Evolutionary conservation across 1,140 invertebrate species (phyloP), one percentile per base, ranked within the genome.

Genomic region (Chironomus striatipennis): DNA sequence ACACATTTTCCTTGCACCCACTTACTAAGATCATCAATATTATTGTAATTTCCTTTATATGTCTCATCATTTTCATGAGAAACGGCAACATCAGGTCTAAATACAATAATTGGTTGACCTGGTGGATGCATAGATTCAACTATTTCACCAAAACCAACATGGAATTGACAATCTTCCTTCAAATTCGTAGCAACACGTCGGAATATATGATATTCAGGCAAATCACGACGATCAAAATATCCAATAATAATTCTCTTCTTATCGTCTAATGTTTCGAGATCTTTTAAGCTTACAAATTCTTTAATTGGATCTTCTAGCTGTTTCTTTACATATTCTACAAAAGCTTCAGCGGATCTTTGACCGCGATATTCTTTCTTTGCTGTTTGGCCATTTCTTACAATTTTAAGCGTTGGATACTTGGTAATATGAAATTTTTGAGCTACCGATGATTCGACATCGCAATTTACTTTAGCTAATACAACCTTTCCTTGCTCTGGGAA

Each of bases 401-500:
- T 83, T 85, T 99, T 99, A 43, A 99, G 83, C 15, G 98, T 99
- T 21, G 98, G 98, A 85, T 99, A 99, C 86, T 99, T 99, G 15
- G 90, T 93, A 70, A 99, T 98, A 79, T 98, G 94, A 84, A 97
- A 99, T 77, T 93, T 88, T 9, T 90, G 89, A 8, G 96, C 93
- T 73, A 99, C 86, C 73, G 87, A 84, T 78, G 87, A 89, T 85
- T 99, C 93, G 79, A 86, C 87, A 83, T 99, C 98, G 86, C 97
- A 98, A 82, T 99, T 96, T 7, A 99, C 94, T 88, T 97, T 97
- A 57, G 91, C 97, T 86, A 99, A 92, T 9, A 97, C 91, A 20
- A 98, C 93, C 83, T 89, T 91, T 6, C 93, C 93, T 73, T 87
- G 77, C 77, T 95, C 90, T 57, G 93, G 91, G 81, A 95, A 93